Base-by-base conservation (phyloP, 2,888 invertebrate species). In the Teleiodes luculella region DNA sequence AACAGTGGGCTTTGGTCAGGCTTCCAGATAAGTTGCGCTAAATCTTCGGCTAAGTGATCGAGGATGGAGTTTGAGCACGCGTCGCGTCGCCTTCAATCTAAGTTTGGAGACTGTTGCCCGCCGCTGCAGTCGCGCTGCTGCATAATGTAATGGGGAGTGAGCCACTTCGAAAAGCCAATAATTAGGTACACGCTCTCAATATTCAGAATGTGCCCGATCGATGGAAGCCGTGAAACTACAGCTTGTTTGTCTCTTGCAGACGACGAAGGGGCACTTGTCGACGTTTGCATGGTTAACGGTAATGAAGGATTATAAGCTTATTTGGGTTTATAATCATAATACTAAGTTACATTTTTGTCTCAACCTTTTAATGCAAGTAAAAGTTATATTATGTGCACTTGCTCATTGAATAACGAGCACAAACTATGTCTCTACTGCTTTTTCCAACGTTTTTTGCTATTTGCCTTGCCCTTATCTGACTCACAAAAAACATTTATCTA, bases 401-500 rank as follows among this genome's bases (percentile, higher is more conserved):
- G n/a, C n/a, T n/a, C n/a, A n/a, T n/a, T n/a, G n/a, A n/a, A n/a
- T 3, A 24, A 41, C 11, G 20, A 2, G 24, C 41, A n/a, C 43
- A 43, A n/a, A 43, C 13, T 28, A 43, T 20, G 16, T 35, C 28
- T 48, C 60, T 70, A 72, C 70, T 73, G 67, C 75, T 75, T 75
- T 76, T 74, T 67, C 64, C 63, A 65, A 65, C 68, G 70, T 64
- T 68, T 78, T 78, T 84, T 78, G 24, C 24, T 77, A 75, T 76
- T 74, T 73, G 74, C 60, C 74, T 66, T 69, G 68, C 74, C 80
- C 80, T 80, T 83, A 84, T 86, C 83, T 83, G 74, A 77, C 70
- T 74, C 74, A 82, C 76, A 78, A 83, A n/a, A 85, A 80, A 83
- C 84, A 86, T 87, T 86, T 87, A 87, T 87, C 87, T 86, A 84